Conservation (phyloP, 2,113 vertebrate genomes). For the Mesitornis unicolor region DNA sequence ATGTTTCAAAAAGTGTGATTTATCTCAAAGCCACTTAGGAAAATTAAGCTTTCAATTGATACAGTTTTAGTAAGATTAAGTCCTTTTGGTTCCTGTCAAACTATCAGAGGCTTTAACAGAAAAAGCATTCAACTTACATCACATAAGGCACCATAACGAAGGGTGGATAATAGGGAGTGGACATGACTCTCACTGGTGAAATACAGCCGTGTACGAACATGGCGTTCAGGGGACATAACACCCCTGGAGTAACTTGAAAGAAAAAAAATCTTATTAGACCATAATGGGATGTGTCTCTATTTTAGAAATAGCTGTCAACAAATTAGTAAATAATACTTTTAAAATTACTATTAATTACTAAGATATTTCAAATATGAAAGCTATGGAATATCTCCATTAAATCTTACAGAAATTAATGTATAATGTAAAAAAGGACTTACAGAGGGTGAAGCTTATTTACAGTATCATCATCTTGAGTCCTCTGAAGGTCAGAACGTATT, state of each 20-base stretch:
- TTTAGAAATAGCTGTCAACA: not conserved
- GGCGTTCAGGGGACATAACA: constrained; percentile 88
- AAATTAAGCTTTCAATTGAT: not conserved
- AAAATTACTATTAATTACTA: not conserved
- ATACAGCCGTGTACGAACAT: constrained; percentile 87
- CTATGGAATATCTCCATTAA: not conserved
- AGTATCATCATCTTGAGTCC: constrained; percentile 91
- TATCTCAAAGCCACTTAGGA: not conserved
- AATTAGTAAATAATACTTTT: not conserved
- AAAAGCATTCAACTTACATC: constrained; percentile 75
- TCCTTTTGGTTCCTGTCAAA: not conserved
- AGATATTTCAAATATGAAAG: not conserved
- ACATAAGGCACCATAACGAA: constrained; percentile 88
- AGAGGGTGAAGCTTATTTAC: constrained; percentile 91
- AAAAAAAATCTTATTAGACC: not conserved
- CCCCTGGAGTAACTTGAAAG: constrained; percentile 85
- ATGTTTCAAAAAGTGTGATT: not conserved
- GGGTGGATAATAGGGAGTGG: constrained; percentile 85
- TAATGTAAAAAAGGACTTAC: constrained; percentile 70
- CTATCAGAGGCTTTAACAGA: not conserved
- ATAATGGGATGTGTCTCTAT: not conserved
- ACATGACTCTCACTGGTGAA: constrained; percentile 92
- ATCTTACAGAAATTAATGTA: not conserved
- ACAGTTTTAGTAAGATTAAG: not conserved
- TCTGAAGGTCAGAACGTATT: constrained; percentile 89